Evolutionary conservation across 2,888 invertebrate species (phyloP).

Genomic region (Tachina lurida): DNA sequence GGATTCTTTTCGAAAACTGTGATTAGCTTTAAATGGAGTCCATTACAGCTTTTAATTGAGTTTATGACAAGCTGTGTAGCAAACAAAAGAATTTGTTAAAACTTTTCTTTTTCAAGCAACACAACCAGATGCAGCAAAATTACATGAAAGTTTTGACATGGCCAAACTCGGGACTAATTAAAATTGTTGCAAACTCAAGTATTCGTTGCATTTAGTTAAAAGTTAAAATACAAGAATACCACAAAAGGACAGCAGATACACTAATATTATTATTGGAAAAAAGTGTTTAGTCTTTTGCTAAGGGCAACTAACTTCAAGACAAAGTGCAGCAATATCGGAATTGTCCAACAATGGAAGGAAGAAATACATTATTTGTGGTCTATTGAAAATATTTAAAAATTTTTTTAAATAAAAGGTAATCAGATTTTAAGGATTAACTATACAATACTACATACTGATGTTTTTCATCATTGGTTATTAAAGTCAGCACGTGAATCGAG

Average conservation of each 20-base stretch:
- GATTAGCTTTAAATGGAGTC: conserved; percentile 69
- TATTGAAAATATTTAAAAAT: too few species aligned
- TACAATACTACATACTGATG: too few species aligned
- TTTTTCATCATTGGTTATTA: too few species aligned
- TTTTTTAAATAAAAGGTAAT: too few species aligned
- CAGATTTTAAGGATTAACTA: too few species aligned
- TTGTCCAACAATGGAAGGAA: too few species aligned
- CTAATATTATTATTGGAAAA: too few species aligned
- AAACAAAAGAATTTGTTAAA: conserved; percentile 1
- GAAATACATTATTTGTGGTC: too few species aligned
- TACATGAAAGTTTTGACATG: conserved; percentile 31
- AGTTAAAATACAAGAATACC: neutral
- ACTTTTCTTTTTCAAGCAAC: conserved; percentile 16
- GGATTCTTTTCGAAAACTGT: conserved; percentile 44
- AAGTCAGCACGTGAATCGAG: too few species aligned
- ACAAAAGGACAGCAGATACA: neutral
- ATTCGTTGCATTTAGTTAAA: neutral
- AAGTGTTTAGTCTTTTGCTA: too few species aligned
- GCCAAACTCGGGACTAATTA: conserved; percentile 35
- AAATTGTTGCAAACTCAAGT: conserved; percentile 8
- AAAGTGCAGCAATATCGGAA: too few species aligned
- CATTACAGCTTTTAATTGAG: conserved; percentile 68
- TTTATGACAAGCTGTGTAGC: conserved; percentile 61
- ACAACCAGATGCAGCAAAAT: conserved; percentile 12
- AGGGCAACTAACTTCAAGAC: too few species aligned